These are phyloP conservation scores for Cotesia glomerata DNA, from an alignment of 1,140 invertebrate genomes.

Conservation along the genomic window DNA sequence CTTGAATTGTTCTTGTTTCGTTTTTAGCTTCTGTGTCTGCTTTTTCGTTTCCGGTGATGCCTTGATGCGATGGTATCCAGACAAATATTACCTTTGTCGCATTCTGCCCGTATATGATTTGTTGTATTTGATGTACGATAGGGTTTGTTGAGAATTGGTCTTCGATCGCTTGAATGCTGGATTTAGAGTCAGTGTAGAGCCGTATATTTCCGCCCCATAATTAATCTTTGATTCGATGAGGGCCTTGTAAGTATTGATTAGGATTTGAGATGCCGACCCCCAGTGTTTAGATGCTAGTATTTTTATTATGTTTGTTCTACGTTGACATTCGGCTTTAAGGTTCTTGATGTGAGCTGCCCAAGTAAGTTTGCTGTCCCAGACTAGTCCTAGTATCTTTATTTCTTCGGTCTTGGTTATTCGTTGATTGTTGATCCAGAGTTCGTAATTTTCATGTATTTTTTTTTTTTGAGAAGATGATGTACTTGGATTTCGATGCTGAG, in stretches of 20 bases:
- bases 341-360: conserved; percentile 24
- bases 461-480: background rate
- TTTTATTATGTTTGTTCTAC: conserved; percentile 23
- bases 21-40: too few relatives aligned
- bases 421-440: background rate
- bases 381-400: conserved; percentile 33
- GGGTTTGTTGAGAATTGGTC: background rate
- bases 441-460: background rate
- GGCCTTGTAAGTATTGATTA: conserved; percentile 18
- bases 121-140: background rate
- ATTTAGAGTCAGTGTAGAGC: background rate
- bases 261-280: conserved; percentile 4
- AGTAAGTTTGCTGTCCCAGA: conserved; percentile 28
- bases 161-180: background rate
- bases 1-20: too few relatives aligned
- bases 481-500: background rate
- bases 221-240: conserved; percentile 28
- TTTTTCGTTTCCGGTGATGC: background rate
- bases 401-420: conserved; percentile 2
- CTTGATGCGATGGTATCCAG: background rate
- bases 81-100: background rate
- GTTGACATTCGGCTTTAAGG: conserved; percentile 4
- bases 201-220: conserved; percentile 14
- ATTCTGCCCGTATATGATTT: background rate
- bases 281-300: conserved; percentile 27